These are phyloP conservation scores for Neodiprion virginianus DNA, from an alignment of 1,140 invertebrate species.

Conservation along the genomic window DNA sequence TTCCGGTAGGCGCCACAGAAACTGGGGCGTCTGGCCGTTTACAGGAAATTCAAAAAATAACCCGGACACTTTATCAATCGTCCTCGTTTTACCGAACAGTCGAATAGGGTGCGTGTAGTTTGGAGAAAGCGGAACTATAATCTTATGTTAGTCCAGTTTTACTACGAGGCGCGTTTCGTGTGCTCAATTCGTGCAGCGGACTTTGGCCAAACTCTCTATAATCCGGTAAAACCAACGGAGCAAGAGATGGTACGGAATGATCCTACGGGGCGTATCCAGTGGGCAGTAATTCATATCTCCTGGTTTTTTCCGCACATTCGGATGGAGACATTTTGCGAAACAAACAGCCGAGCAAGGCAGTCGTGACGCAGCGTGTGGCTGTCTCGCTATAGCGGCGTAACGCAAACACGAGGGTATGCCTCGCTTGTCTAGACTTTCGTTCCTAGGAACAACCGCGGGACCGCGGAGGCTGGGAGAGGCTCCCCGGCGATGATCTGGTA, in stretches of 20 bases:
- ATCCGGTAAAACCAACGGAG: no score
- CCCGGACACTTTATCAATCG: background rate
- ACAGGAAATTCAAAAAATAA: background rate
- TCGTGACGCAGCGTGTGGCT: constrained; percentile 44
- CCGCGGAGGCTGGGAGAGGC: constrained; percentile 22
- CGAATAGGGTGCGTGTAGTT: no score
- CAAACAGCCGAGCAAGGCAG: constrained; percentile 42
- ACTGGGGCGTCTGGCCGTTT: background rate
- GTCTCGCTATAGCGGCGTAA: constrained; percentile 27
- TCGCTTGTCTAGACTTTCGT: constrained; percentile 26
- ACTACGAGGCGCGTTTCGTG: no score
- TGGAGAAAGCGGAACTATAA: no score
- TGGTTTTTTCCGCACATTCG: constrained; percentile 1
- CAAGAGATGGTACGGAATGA: background rate
- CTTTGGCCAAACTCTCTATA: no score
- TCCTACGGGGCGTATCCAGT: background rate
- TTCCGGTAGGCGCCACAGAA: background rate
- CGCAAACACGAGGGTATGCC: constrained; percentile 6
- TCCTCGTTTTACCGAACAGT: background rate
- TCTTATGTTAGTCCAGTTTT: no score
- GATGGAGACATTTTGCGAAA: constrained; percentile 38
- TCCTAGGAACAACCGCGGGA: constrained; percentile 8
- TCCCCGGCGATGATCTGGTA: constrained; percentile 44
- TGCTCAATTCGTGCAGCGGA: no score
- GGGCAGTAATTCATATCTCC: constrained; percentile 13